Base-by-base conservation (phyloP, 2,888 invertebrate genomes). In the Tetheella fluctuosa region DNA sequence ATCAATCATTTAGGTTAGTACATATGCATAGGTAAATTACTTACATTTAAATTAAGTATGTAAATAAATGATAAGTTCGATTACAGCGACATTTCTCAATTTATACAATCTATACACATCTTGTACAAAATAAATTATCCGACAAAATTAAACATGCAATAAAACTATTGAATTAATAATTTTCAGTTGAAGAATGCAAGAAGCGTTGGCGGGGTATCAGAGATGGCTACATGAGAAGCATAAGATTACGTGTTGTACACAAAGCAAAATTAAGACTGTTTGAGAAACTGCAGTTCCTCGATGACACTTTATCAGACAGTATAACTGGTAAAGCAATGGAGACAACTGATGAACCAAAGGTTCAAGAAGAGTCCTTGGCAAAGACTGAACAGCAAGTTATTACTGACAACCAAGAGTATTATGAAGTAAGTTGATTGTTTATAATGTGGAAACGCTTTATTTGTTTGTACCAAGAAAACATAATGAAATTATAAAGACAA, bases 131-230 rank as follows among this genome's bases (percentile, higher is more conserved):
- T n/a, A n/a, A n/a, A n/a, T n/a, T n/a, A n/a, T n/a, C n/a, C n/a
- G n/a, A 48, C 17, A 0, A 1, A n/a, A 6, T 6, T 48, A n/a
- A 20, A 10, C 10, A 52, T 37, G 52, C 25, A 28, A 63, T 59
- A 58, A 37, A 28, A n/a, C 53, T n/a, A 6, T n/a, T 13, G 64
- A 56, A 8, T 57, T 54, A 23, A n/a, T 34, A 59, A 60, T 68
- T 91, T 90, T 34, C 84, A 94, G 94, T 93, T 74, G 94, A 93
- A 69, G 94, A 94, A 85, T 94, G 94, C 79, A 93, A 94, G 68
- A 94, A 94, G 68, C 88, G 94, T 52, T 94, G 94, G 94, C 84
- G 94, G 59, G 93, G 94, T 15, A 83, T 94, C 54, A 84, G 94
- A 20, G 94, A 94, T 78, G 88, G 94, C 55, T 94, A 93, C 79